Percentiles rank a stretch among this genome's conserved stretches.
Evolutionary conservation across 2,113 vertebrate genomes (phyloP).

Genomic region (Spermophilus dauricus): DNA sequence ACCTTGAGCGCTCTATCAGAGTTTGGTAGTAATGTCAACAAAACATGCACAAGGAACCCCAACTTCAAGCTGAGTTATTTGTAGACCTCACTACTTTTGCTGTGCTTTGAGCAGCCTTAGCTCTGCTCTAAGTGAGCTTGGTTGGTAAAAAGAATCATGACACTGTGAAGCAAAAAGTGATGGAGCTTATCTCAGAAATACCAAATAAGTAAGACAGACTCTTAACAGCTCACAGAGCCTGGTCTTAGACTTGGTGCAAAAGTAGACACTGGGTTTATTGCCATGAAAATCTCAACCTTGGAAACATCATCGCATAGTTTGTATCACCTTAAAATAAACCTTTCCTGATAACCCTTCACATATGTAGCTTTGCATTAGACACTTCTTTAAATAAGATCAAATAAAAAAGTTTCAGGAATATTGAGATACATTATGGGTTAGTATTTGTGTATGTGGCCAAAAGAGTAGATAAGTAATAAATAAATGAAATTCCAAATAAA

Average conservation of each 20-base stretch:
- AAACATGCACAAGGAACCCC: neutral
- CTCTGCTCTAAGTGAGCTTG: neutral
- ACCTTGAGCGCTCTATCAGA: neutral
- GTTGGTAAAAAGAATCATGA: neutral
- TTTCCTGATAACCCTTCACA: neutral
- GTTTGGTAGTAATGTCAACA: neutral
- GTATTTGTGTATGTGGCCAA: neutral
- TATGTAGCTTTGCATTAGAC: neutral
- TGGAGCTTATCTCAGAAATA: neutral
- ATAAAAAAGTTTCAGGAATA: neutral
- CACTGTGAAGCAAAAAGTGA: constrained; percentile 3
- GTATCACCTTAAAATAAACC: constrained; percentile 6
- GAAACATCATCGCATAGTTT: neutral
- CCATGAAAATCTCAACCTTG: neutral
- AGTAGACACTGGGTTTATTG: neutral
- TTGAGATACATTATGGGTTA: neutral
- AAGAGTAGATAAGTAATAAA: constrained; percentile 13
- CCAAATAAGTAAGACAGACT: neutral
- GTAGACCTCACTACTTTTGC: neutral
- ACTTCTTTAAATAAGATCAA: constrained; percentile 29
- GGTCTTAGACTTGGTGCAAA: constrained; percentile 17
- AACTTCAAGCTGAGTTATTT: neutral
- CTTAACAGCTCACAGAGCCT: neutral
- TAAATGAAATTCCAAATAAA: neutral
- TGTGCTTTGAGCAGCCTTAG: constrained; percentile 1